A percentile compares a stretch with the other conserved stretches of the same genome.
These are phyloP conservation scores for Tachycineta bicolor DNA, from an alignment of 2,113 vertebrate species.

Conservation along the genomic window DNA sequence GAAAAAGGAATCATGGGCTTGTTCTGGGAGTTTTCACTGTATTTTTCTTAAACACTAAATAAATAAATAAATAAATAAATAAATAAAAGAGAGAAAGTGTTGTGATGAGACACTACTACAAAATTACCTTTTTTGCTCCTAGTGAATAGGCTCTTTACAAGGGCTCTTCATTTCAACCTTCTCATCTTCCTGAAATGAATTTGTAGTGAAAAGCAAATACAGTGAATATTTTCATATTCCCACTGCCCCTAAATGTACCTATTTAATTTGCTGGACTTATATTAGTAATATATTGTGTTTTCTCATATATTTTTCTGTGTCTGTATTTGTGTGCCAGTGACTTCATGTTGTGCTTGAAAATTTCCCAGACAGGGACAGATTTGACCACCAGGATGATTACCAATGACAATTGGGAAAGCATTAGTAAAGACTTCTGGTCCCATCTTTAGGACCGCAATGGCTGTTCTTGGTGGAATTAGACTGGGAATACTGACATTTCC, in stretches of 20 bases:
- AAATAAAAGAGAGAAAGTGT: not conserved
- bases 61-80: not conserved
- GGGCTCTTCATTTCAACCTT: slow-evolving; percentile 15
- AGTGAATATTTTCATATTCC: slow-evolving; percentile 5
- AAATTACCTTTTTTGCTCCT: slow-evolving; percentile 16
- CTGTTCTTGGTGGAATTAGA: not conserved
- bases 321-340: not conserved
- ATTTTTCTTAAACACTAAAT: not conserved
- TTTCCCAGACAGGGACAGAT: not conserved
- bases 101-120: not conserved
- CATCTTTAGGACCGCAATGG: not conserved
- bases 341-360: not conserved
- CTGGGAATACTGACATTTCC: not conserved
- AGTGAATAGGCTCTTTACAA: not conserved
- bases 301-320: not conserved
- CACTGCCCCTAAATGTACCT: not conserved
- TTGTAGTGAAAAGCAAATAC: not conserved
- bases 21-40: not conserved
- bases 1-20: not conserved
- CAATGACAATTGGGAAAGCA: not conserved
- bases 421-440: not conserved
- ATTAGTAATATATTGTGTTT: not conserved
- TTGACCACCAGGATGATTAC: not conserved
- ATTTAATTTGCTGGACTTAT: not conserved
- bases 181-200: not conserved